Percentiles rank a stretch among this genome's conserved stretches.
These are phyloP conservation scores for Labrus mixtus DNA, from an alignment of 2,113 vertebrate species.

Conservation along the genomic window DNA sequence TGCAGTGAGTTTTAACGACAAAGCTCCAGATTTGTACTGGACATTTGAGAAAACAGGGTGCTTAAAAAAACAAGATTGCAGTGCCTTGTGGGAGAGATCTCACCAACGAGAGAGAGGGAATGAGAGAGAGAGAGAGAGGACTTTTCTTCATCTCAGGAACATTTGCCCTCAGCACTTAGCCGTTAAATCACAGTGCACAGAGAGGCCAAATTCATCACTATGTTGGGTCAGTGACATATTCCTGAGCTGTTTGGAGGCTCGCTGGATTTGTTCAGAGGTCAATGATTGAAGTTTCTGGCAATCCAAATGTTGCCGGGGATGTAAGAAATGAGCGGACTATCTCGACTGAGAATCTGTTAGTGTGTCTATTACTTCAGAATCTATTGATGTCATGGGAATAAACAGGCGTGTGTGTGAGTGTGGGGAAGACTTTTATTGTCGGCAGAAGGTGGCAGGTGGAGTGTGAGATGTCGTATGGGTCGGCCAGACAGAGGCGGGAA, in stretches of 20 bases:
- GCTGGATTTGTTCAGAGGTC: background rate
- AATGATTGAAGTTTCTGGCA: conserved; percentile 23
- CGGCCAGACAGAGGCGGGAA: conserved; percentile 28
- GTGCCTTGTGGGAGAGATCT: background rate
- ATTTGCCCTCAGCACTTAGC: conserved; percentile 8
- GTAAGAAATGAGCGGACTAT: conserved; percentile 10
- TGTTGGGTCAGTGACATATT: conserved; percentile 17
- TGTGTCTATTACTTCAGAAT: conserved; percentile 15
- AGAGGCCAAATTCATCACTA: conserved; percentile 13
- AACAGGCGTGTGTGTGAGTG: conserved; percentile 24
- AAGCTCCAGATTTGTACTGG: background rate
- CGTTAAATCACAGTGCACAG: conserved; percentile 1
- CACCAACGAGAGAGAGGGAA: no score
- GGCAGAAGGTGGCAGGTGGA: conserved; percentile 49
- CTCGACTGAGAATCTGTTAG: background rate
- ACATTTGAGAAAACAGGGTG: background rate
- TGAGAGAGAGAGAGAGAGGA: background rate
- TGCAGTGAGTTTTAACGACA: background rate
- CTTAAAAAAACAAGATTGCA: background rate
- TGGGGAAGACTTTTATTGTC: conserved; percentile 37
- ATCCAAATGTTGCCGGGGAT: conserved; percentile 9
- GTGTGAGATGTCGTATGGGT: conserved; percentile 18
- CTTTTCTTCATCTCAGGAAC: background rate
- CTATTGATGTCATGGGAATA: conserved; percentile 14
- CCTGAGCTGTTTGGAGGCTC: conserved; percentile 16